phyloP scores from a whole-genome alignment of 2,113 vertebrate species.

The Forbesichthys agassizii region DNA sequence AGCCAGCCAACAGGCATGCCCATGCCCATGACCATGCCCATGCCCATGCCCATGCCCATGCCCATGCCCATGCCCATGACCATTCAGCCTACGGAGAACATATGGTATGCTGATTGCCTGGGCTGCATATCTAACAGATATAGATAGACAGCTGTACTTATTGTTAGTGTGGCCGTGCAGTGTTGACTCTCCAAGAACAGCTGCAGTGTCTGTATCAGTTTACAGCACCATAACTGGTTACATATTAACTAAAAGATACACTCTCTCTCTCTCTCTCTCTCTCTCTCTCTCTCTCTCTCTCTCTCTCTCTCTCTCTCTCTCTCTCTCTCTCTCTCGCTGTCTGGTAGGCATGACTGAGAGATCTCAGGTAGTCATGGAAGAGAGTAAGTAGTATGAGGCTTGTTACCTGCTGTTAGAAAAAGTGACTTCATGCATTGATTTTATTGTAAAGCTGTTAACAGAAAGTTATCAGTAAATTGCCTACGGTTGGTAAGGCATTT shows the following conservation, averaged over 20 bases:
- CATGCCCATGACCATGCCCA: background rate
- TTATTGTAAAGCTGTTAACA: background rate
- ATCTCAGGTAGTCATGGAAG: background rate
- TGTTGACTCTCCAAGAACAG: conserved; percentile 30
- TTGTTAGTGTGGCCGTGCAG: background rate
- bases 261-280: conserved; percentile 2
- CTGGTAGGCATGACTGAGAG: background rate
- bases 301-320: background rate
- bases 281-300: background rate
- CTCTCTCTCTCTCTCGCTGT: background rate
- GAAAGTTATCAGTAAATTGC: background rate
- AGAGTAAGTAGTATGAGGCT: background rate
- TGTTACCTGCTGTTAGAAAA: conserved; percentile 14
- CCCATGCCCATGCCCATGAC: background rate
- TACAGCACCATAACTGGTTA: conserved; percentile 38
- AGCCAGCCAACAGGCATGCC: background rate
- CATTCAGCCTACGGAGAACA: background rate
- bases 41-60: background rate
- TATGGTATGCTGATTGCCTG: background rate
- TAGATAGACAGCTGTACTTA: background rate
- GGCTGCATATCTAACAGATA: background rate
- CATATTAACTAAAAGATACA: conserved; percentile 57
- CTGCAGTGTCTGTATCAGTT: background rate
- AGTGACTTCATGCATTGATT: background rate
- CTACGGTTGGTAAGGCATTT: conserved; percentile 3